Percentiles rank a stretch among this genome's conserved stretches.
phyloP scores from a whole-genome alignment of 1,140 invertebrate species.

The Drosophila insularis region DNA sequence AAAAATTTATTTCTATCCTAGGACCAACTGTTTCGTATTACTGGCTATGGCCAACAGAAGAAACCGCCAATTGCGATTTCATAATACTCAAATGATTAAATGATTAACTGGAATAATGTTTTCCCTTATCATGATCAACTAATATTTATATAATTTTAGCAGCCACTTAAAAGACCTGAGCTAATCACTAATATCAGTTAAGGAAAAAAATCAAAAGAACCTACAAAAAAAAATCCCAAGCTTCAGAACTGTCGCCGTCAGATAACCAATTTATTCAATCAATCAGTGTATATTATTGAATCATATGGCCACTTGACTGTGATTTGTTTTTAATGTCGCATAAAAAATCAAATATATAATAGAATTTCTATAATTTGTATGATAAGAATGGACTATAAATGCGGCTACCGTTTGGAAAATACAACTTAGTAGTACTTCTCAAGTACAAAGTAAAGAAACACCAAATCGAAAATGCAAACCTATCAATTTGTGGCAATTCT shows the following conservation, averaged over 20 bases:
- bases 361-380: too few species aligned
- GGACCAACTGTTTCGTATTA: too few species aligned
- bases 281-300: constrained; percentile 19
- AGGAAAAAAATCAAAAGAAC: neutral
- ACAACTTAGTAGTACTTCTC: constrained; percentile 37
- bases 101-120: neutral
- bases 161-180: constrained; percentile 1
- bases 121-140: neutral
- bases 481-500: constrained; percentile 22
- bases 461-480: constrained; percentile 30
- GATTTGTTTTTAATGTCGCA: constrained; percentile 36
- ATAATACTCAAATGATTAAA: neutral
- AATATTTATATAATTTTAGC: neutral
- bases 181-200: too few species aligned
- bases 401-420: neutral
- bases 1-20: too few species aligned
- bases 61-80: neutral
- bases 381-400: constrained; percentile 54
- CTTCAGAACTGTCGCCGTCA: constrained; percentile 8
- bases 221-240: constrained; percentile 11
- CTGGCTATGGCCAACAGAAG: too few species aligned
- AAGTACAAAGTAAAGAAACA: constrained; percentile 10
- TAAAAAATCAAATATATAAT: too few species aligned
- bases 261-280: constrained; percentile 45
- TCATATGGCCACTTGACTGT: constrained; percentile 36